Base-by-base conservation (phyloP, 2,888 invertebrate genomes). In the Lapara coniferarum region DNA sequence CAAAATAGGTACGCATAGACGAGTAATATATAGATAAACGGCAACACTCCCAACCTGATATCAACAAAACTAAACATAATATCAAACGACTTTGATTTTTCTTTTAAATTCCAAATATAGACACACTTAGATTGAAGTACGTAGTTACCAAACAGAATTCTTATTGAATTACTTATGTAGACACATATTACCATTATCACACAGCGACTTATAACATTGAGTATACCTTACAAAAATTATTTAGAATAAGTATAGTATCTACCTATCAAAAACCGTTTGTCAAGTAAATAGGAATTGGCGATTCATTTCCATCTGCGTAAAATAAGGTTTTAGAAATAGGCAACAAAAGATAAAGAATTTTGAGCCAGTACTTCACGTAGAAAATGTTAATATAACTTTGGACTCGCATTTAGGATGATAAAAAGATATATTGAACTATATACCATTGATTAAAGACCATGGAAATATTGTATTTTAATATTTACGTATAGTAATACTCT, bases 151-250 rank as follows among this genome's bases (percentile, higher is more conserved):
- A 63, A 63, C 49, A 46, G 16, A 19, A n/a, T n/a, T n/a, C n/a
- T n/a, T n/a, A n/a, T n/a, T n/a, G n/a, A n/a, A 63, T 12, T 12
- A 25, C 10, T 66, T 37, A 68, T 30, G 46, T 67, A 68, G n/a
- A 55, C 66, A 71, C 37, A 68, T 44, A 70, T 75, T 74, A 70
- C 52, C 75, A 77, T 77, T 81, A 85, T 82, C 85, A 83, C 83
- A 85, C 83, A 75, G 71, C 71, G 75, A 80, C 68, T 75, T 76
- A 78, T 30, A 71, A 68, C 74, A 78, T 37, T 49, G 72, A 71
- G 71, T 67, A 66, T 67, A 71, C 71, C 66, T 67, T 67, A 74
- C 66, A 66, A 67, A 74, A 71, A 74, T 58, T 70, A 51, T 30
- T 30, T 69, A 71, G 72, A 73, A 71, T 73, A 63, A 77, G 69